These are phyloP conservation scores for Mystacornis crossleyi DNA, from an alignment of 2,113 vertebrate genomes.

Conservation along the genomic window DNA sequence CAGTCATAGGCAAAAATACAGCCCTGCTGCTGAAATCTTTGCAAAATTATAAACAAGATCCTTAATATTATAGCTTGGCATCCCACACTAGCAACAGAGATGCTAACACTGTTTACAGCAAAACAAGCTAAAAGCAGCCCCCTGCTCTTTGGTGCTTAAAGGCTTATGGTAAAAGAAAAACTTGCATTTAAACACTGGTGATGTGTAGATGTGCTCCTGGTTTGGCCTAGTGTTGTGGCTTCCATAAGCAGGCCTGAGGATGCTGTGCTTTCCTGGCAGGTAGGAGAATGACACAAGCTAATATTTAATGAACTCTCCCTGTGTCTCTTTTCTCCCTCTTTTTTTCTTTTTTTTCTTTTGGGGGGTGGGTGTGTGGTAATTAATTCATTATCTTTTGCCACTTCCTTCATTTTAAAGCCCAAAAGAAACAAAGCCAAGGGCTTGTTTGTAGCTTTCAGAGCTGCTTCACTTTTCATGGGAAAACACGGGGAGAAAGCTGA, in stretches of 20 bases:
- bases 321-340: neutral
- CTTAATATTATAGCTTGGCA: slow-evolving; percentile 22
- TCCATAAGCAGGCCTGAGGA: neutral
- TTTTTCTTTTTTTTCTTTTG: neutral
- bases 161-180: neutral
- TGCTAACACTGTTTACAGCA: neutral
- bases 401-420: neutral
- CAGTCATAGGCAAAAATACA: slow-evolving; percentile 24
- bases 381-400: neutral
- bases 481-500: neutral
- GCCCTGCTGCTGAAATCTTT: slow-evolving; percentile 13
- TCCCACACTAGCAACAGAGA: neutral
- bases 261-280: neutral
- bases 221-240: neutral
- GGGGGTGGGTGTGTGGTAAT: neutral
- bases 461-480: neutral
- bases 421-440: neutral
- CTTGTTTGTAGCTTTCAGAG: neutral
- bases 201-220: neutral
- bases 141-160: neutral
- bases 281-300: neutral
- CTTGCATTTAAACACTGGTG: neutral
- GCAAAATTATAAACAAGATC: slow-evolving; percentile 32
- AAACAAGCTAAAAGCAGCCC: neutral
- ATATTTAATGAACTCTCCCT: neutral